These are phyloP conservation scores for Amazona guildingii DNA, from an alignment of 2,113 vertebrate genomes.

Conservation along the genomic window DNA sequence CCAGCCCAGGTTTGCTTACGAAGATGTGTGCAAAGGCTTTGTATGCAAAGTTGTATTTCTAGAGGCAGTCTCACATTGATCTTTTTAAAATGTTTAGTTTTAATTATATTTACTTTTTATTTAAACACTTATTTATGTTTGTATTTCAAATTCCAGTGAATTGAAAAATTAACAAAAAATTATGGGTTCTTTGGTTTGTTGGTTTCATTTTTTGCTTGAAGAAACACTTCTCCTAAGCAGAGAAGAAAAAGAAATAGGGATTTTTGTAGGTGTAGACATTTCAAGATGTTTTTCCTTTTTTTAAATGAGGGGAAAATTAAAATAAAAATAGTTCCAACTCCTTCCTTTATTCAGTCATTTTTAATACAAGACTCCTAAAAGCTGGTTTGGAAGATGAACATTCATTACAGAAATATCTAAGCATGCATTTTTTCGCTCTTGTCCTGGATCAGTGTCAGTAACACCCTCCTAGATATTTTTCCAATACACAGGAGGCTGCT, in stretches of 20 bases:
- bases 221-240: neutral
- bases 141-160: neutral
- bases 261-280: neutral
- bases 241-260: neutral
- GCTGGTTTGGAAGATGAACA: slow-evolving; percentile 52
- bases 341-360: slow-evolving; percentile 8
- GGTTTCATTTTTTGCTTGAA: neutral
- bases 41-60: neutral
- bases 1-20: neutral
- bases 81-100: neutral
- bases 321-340: slow-evolving; percentile 48
- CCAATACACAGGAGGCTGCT: neutral
- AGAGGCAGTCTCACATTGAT: neutral
- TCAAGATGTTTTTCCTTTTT: neutral
- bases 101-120: neutral
- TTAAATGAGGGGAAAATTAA: neutral
- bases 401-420: slow-evolving; percentile 38
- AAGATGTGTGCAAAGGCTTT: neutral
- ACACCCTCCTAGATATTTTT: slow-evolving; percentile 44
- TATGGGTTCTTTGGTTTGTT: neutral
- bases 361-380: slow-evolving; percentile 27
- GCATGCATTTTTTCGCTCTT: neutral
- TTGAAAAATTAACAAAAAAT: neutral
- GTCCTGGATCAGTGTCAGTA: slow-evolving; percentile 12
- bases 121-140: neutral